Percentiles rank a stretch among this genome's conserved stretches.
These are phyloP conservation scores for Nerophis lumbriciformis DNA, from an alignment of 2,113 vertebrate genomes.

Conservation along the genomic window DNA sequence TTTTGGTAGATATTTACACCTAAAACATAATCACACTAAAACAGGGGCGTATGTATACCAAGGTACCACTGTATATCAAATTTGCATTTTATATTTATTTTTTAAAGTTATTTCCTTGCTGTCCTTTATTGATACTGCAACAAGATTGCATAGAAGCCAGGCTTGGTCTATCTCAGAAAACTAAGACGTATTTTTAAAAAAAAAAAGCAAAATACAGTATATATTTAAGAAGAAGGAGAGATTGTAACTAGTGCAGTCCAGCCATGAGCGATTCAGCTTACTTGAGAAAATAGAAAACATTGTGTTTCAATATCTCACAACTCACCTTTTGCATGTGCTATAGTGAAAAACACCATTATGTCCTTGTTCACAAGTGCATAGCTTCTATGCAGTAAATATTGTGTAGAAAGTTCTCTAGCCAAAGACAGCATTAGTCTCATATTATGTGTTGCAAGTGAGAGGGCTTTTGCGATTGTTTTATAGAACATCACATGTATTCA, in stretches of 20 bases:
- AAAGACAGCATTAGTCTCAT: background rate
- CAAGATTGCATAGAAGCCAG: background rate
- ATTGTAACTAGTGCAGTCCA: background rate
- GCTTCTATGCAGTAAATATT: background rate
- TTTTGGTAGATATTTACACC: no score
- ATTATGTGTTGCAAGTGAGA: background rate
- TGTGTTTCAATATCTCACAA: background rate
- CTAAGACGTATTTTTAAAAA: background rate
- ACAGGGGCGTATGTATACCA: no score
- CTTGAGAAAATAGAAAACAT: no score
- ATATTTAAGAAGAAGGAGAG: background rate
- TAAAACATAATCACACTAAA: no score
- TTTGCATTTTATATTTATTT: no score
- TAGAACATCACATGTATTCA: conserved; percentile 15
- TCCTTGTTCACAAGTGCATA: no score
- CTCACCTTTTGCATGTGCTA: background rate
- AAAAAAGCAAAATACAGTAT: background rate
- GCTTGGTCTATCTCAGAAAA: background rate
- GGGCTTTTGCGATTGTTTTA: conserved; percentile 15
- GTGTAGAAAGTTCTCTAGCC: background rate
- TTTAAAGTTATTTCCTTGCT: background rate
- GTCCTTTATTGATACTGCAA: background rate
- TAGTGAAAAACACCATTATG: background rate
- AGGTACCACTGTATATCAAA: no score
- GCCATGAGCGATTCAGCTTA: background rate